phyloP scores from a whole-genome alignment of 2,888 invertebrate genomes.

The Odontomyia ornata region DNA sequence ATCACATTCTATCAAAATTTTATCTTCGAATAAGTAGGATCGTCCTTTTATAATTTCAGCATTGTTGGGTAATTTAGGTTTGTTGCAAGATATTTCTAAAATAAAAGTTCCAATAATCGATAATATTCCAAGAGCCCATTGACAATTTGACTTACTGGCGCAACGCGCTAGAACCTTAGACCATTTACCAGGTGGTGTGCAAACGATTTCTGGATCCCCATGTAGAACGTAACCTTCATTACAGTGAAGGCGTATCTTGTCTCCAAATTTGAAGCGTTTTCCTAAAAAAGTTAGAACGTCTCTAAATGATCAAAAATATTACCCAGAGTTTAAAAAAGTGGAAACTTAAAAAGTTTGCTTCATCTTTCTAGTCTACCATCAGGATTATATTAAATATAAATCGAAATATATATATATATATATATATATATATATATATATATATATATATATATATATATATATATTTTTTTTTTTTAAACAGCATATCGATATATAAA shows the following conservation, averaged over 20 bases:
- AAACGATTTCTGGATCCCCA: slow-evolving; percentile 63
- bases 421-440: too few relatives aligned
- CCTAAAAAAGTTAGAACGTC: neutral
- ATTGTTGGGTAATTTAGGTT: slow-evolving; percentile 63
- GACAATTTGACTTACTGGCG: slow-evolving; percentile 58
- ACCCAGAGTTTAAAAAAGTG: too few relatives aligned
- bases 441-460: too few relatives aligned
- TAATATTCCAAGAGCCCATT: neutral
- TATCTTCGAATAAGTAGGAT: slow-evolving; percentile 66
- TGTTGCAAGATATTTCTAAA: slow-evolving; percentile 65
- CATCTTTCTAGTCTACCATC: too few relatives aligned
- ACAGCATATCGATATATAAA: too few relatives aligned
- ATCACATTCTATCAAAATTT: slow-evolving; percentile 59
- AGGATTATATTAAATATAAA: too few relatives aligned
- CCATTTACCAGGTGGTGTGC: slow-evolving; percentile 66
- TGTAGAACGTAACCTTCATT: slow-evolving; percentile 64
- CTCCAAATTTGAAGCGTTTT: slow-evolving; percentile 60
- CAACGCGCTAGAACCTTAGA: slow-evolving; percentile 66
- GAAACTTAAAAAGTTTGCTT: too few relatives aligned
- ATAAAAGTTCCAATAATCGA: neutral
- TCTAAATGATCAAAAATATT: too few relatives aligned
- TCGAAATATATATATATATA: too few relatives aligned
- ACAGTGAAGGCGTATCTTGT: slow-evolving; percentile 64
- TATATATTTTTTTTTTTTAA: too few relatives aligned
- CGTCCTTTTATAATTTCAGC: slow-evolving; percentile 63